Percentiles rank a stretch among this genome's conserved stretches.
Evolutionary conservation across 1,140 invertebrate genomes (phyloP).

Genomic region (Formica exsecta): DNA sequence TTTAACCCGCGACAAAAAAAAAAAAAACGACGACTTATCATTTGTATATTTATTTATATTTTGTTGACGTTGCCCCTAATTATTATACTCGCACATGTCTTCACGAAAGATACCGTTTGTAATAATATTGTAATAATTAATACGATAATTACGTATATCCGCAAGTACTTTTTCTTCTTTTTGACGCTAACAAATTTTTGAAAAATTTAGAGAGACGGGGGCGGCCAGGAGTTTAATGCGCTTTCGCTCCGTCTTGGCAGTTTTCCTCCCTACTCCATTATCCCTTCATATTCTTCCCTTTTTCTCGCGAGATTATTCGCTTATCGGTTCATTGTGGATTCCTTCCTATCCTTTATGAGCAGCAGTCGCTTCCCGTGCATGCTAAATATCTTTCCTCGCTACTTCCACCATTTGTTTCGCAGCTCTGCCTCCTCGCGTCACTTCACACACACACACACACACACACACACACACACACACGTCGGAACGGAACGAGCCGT

Average conservation of each 20-base stretch:
- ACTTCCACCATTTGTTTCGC: slow-evolving; percentile 18
- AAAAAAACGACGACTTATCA: too few species aligned
- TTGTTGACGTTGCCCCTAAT: too few species aligned
- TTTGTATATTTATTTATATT: too few species aligned
- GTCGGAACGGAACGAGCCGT: neutral
- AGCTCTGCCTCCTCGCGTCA: slow-evolving; percentile 17
- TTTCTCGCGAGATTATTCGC: slow-evolving; percentile 74
- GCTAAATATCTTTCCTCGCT: slow-evolving; percentile 69
- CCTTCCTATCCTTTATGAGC: slow-evolving; percentile 77
- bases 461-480: too few species aligned
- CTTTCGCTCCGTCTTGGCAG: slow-evolving; percentile 5
- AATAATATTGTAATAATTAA: too few species aligned
- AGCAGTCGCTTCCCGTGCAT: slow-evolving; percentile 73
- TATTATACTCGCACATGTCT: too few species aligned
- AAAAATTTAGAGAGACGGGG: slow-evolving; percentile 29
- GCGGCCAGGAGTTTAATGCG: neutral
- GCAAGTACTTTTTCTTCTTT: too few species aligned
- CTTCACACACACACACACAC: slow-evolving; percentile 6
- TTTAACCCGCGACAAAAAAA: too few species aligned
- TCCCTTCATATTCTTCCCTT: slow-evolving; percentile 62
- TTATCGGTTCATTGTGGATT: slow-evolving; percentile 80
- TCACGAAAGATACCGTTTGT: too few species aligned
- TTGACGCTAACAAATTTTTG: slow-evolving; percentile 27
- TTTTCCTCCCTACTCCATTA: slow-evolving; percentile 38
- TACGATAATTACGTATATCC: too few species aligned